Percentiles rank a stretch among this genome's conserved stretches.
Conservation (phyloP, 2,113 vertebrate species). For the Archocentrus centrarchus region DNA sequence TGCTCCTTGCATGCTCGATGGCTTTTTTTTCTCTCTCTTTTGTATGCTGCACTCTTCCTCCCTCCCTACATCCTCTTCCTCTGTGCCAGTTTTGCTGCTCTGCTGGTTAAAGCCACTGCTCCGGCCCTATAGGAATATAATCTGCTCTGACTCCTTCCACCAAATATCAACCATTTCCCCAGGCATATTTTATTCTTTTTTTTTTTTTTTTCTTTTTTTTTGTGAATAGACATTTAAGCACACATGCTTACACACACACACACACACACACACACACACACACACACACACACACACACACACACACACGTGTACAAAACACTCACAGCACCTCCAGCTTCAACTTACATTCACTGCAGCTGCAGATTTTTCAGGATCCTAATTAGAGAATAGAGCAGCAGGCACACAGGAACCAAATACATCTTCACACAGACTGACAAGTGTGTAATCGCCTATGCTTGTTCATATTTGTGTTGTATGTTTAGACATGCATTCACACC, state of each 20-base stretch:
- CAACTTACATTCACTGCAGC: background rate
- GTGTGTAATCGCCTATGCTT: background rate
- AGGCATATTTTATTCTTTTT: background rate
- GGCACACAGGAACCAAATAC: background rate
- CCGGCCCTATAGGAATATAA: background rate
- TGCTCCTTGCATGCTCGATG: background rate
- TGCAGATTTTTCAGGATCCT: conserved; percentile 3
- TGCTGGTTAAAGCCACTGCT: conserved; percentile 1
- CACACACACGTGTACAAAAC: background rate
- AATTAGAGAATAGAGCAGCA: background rate
- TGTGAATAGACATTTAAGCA: background rate
- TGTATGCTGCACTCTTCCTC: background rate
- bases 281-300: background rate
- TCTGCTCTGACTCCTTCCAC: background rate
- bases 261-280: background rate
- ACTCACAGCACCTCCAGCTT: background rate
- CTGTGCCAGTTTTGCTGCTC: conserved; percentile 20
- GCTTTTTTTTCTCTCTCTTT: background rate
- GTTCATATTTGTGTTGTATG: background rate
- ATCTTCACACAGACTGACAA: background rate
- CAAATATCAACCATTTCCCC: conserved; percentile 15
- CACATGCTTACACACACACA: background rate
- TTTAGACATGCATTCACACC: background rate
- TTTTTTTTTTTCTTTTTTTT: background rate
- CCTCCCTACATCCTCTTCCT: conserved; percentile 11